Evolutionary conservation across 2,888 invertebrate genomes (phyloP).

Genomic region (Fragum sueziense): DNA sequence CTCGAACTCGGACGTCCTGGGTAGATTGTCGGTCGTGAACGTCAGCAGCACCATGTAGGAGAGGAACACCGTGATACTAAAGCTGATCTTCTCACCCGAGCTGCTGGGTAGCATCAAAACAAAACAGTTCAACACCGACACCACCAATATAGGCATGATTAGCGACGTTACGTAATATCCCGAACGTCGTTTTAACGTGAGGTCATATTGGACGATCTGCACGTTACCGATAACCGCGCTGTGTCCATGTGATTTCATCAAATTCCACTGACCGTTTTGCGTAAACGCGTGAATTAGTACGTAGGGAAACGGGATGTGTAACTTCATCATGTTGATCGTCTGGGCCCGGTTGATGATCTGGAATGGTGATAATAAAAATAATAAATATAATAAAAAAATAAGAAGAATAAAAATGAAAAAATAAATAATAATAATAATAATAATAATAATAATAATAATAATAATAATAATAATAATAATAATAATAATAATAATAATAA

Average conservation of each 20-base stretch:
- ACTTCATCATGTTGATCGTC: background rate
- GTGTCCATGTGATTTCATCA: background rate
- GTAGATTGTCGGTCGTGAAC: conserved; percentile 28
- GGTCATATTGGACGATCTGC: background rate
- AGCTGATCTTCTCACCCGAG: conserved; percentile 41
- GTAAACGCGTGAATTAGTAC: background rate
- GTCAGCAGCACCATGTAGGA: conserved; percentile 43
- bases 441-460: no score
- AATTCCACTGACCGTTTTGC: conserved; percentile 10
- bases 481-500: no score
- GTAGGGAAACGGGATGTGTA: background rate
- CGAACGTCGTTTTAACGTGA: conserved; percentile 5
- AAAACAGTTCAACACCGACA: conserved; percentile 34
- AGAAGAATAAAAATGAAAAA: no score
- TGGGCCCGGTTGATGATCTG: background rate
- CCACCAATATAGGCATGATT: conserved; percentile 27
- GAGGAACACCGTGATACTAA: conserved; percentile 36
- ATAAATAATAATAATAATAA: no score
- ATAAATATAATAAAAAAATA: no score
- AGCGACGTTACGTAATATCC: conserved; percentile 31
- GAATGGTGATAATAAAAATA: no score
- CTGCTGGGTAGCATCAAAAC: conserved; percentile 36
- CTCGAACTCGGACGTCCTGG: conserved; percentile 28
- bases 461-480: no score
- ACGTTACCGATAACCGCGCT: background rate